These are phyloP conservation scores for Antidorcas marsupialis DNA, from an alignment of 2,113 vertebrate species.

Conservation along the genomic window DNA sequence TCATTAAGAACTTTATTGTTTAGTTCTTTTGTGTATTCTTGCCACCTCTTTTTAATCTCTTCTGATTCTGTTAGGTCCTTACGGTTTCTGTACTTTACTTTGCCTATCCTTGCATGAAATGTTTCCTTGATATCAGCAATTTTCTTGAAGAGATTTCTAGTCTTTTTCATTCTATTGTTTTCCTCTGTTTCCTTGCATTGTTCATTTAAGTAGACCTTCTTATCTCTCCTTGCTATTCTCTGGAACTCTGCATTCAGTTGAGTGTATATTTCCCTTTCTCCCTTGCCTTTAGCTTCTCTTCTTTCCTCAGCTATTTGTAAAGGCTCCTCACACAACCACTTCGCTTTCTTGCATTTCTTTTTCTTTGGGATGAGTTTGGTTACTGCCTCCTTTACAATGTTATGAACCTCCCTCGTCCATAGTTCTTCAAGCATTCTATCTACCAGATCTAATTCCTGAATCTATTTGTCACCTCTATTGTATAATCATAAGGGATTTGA, in stretches of 20 bases:
- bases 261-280: not conserved
- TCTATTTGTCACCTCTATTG: not conserved
- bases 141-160: not conserved
- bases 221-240: not conserved
- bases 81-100: not conserved
- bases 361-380: not conserved
- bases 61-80: not conserved
- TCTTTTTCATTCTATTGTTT: not conserved
- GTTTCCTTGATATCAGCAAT: not conserved
- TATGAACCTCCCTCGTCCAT: fast-evolving
- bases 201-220: not conserved
- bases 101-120: not conserved
- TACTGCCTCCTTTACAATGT: not conserved
- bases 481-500: not conserved
- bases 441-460: not conserved
- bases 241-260: not conserved
- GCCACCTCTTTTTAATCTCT: not conserved
- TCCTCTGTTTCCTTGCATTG: not conserved
- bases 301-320: not conserved
- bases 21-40: not conserved
- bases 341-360: not conserved
- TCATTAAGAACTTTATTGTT: not conserved
- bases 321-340: not conserved
- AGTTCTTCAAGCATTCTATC: not conserved
- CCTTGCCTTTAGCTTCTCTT: not conserved